Evolutionary conservation across 2,797 vertebrate species (phyloP).

Genomic region (Sternotherus odoratus): DNA sequence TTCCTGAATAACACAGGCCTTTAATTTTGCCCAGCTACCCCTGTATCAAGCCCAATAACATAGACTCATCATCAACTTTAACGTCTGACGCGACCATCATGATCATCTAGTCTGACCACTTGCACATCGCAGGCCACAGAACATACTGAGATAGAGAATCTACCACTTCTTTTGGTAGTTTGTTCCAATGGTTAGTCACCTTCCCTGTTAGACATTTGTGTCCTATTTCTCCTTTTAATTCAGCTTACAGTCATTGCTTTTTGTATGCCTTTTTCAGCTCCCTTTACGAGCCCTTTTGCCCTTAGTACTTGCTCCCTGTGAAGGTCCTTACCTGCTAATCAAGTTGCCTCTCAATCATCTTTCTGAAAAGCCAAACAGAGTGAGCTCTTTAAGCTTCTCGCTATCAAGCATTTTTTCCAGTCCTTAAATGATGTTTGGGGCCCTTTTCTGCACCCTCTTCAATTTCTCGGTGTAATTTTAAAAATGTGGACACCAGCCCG

Average conservation of each 20-base stretch:
- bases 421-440: background rate
- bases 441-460: rapidly evolving
- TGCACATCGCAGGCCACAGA: background rate
- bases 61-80: background rate
- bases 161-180: background rate
- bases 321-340: background rate
- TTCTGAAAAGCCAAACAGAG: background rate
- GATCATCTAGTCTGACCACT: background rate
- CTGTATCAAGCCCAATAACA: background rate
- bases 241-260: background rate
- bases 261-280: background rate
- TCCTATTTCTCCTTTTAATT: background rate
- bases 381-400: background rate
- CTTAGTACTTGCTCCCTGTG: background rate
- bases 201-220: background rate
- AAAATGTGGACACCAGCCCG: background rate
- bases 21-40: background rate
- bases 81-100: background rate
- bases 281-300: background rate
- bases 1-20: background rate
- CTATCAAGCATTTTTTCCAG: background rate
- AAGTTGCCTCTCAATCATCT: background rate
- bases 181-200: background rate
- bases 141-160: background rate
- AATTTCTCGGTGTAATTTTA: rapidly evolving